Percentiles rank a stretch among this genome's conserved stretches.
These are phyloP conservation scores for Melinaea menophilus DNA, from an alignment of 2,888 invertebrate species.

Conservation along the genomic window DNA sequence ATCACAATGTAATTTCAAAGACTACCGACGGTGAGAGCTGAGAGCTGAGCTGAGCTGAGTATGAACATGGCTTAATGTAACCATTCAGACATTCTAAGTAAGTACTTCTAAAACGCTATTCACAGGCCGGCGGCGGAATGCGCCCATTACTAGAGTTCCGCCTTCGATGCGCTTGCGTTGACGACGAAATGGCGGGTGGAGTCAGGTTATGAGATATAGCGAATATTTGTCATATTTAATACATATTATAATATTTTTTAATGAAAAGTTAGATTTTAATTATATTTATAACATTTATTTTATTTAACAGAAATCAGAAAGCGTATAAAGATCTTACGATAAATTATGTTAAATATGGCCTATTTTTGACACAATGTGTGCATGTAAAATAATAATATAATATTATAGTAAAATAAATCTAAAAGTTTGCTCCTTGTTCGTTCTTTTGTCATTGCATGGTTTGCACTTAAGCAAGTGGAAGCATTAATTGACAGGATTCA, in stretches of 20 bases:
- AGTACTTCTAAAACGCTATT: constrained; percentile 49
- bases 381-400: too few relatives aligned
- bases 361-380: too few relatives aligned
- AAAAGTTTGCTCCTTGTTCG: too few relatives aligned
- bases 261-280: too few relatives aligned
- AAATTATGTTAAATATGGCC: too few relatives aligned
- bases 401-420: too few relatives aligned
- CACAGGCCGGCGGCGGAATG: constrained; percentile 61
- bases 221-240: constrained; percentile 14
- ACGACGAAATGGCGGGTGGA: constrained; percentile 54
- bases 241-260: too few relatives aligned
- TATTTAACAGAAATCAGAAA: background rate
- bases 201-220: constrained; percentile 39
- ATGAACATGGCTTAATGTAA: constrained; percentile 33
- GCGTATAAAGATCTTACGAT: background rate
- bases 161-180: constrained; percentile 50
- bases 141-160: constrained; percentile 67
- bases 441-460: too few relatives aligned
- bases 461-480: too few relatives aligned
- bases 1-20: background rate
- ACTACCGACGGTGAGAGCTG: constrained; percentile 1
- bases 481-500: too few relatives aligned
- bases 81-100: constrained; percentile 56
- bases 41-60: too few relatives aligned
- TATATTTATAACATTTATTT: background rate